Percentiles rank a stretch among this genome's conserved stretches.
Conservation (phyloP, 2,888 invertebrate species). For the Cephus pygmeus region DNA sequence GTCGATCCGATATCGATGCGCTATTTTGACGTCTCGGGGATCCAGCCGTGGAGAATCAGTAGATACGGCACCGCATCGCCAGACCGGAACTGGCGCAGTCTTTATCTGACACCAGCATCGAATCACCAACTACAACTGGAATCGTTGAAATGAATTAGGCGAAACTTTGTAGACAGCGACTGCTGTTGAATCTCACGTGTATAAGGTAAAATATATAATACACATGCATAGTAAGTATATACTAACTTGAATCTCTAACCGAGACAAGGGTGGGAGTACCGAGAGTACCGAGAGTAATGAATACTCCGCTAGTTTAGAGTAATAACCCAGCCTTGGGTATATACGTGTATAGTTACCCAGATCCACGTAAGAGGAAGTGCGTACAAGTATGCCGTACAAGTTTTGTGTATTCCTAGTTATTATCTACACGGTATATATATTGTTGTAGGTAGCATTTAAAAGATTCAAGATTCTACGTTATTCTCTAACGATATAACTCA, state of each 20-base stretch:
- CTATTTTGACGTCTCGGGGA: not conserved
- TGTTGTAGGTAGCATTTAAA: not conserved
- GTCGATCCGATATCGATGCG: constrained; percentile 47
- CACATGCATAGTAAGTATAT: not conserved
- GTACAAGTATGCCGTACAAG: not conserved
- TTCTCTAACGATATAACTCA: not conserved
- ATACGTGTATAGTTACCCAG: not conserved
- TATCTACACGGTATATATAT: not conserved
- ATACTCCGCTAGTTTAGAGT: not conserved
- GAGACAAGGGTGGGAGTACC: not conserved
- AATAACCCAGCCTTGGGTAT: not conserved
- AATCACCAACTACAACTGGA: not conserved
- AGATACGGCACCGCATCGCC: not conserved
- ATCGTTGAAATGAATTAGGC: not conserved
- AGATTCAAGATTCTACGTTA: not conserved
- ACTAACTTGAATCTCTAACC: not conserved
- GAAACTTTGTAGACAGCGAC: not conserved
- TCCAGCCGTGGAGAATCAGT: not conserved
- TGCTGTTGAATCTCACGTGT: not conserved
- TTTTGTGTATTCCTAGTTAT: not conserved
- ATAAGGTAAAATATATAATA: not conserved
- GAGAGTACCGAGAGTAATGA: not conserved
- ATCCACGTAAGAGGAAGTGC: not conserved
- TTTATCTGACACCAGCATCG: not conserved
- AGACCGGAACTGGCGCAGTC: not conserved